phyloP scores from a whole-genome alignment of 37 sponge, comb jelly and placozoan genomes.

The Oscarella lobularis region DNA sequence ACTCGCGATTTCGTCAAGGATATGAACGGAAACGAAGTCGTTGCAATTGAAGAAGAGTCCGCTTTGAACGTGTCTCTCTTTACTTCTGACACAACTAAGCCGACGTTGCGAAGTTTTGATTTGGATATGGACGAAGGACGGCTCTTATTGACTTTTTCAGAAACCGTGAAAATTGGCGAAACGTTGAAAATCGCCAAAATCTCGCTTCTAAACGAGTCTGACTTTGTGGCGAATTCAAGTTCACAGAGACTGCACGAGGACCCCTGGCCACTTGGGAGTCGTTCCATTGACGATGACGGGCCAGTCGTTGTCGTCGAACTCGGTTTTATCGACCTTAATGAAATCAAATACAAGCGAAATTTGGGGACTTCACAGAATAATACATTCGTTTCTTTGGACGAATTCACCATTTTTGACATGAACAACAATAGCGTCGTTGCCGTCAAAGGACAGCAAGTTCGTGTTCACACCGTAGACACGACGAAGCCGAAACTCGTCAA shows the following conservation, averaged over 20 bases:
- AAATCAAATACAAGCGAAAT: constrained; percentile 48
- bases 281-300: constrained; percentile 52
- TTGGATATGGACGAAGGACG: constrained; percentile 67
- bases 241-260: constrained; percentile 4
- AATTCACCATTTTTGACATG: constrained; percentile 54
- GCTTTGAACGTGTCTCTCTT: constrained; percentile 19
- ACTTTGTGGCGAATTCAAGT: neutral
- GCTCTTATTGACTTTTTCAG: constrained; percentile 75
- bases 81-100: constrained; percentile 53
- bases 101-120: constrained; percentile 57
- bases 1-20: constrained; percentile 28
- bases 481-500: constrained; percentile 50
- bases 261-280: constrained; percentile 43
- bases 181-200: constrained; percentile 61
- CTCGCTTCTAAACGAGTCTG: constrained; percentile 28
- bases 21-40: constrained; percentile 51
- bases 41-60: neutral
- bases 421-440: constrained; percentile 31
- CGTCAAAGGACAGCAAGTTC: constrained; percentile 13
- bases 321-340: constrained; percentile 78
- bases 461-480: constrained; percentile 46
- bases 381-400: constrained; percentile 58
- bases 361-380: constrained; percentile 31
- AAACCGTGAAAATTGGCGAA: constrained; percentile 72
- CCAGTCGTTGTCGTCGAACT: constrained; percentile 55